phyloP scores from a whole-genome alignment of 2,797 vertebrate species.

The Sparidentex hasta region DNA sequence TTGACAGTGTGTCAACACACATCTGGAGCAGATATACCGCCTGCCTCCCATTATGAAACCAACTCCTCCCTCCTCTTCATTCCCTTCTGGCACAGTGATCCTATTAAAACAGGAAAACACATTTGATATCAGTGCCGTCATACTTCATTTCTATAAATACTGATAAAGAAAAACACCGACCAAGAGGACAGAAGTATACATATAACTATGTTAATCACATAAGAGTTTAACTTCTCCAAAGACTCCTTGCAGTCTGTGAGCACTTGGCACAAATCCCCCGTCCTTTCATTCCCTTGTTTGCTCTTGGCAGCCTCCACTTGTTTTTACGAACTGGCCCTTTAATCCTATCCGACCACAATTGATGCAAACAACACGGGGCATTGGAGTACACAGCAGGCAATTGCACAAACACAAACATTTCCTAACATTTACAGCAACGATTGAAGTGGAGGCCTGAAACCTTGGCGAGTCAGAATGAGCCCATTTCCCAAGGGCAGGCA shows the following conservation, averaged over 20 bases:
- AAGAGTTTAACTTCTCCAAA: slow-evolving; percentile 52
- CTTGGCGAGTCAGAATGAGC: slow-evolving; percentile 37
- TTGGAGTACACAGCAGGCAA: slow-evolving; percentile 63
- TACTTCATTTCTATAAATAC: slow-evolving; percentile 53
- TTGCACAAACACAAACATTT: slow-evolving; percentile 81
- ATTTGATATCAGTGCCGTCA: slow-evolving; percentile 51
- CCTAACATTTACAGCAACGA: slow-evolving; percentile 79
- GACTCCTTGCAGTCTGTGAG: slow-evolving; percentile 57
- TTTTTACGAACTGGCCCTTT: slow-evolving; percentile 74
- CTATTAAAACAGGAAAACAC: slow-evolving; percentile 59
- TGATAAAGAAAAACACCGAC: slow-evolving; percentile 42
- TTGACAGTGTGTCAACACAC: slow-evolving; percentile 66
- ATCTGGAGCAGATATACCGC: slow-evolving; percentile 78
- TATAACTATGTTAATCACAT: slow-evolving; percentile 53
- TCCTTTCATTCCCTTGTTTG: slow-evolving; percentile 63
- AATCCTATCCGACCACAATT: slow-evolving; percentile 65
- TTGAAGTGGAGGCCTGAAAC: slow-evolving; percentile 59
- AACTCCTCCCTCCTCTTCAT: slow-evolving; percentile 39
- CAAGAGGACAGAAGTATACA: slow-evolving; percentile 39
- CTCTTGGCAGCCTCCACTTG: slow-evolving; percentile 62
- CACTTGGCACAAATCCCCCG: slow-evolving; percentile 53
- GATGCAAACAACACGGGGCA: slow-evolving; percentile 72
- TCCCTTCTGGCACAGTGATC: slow-evolving; percentile 34
- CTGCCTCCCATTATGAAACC: slow-evolving; percentile 34
- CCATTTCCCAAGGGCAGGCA: slow-evolving; percentile 57